Conservation (phyloP, 1,140 invertebrate species). For the Zophobas atratus region DNA sequence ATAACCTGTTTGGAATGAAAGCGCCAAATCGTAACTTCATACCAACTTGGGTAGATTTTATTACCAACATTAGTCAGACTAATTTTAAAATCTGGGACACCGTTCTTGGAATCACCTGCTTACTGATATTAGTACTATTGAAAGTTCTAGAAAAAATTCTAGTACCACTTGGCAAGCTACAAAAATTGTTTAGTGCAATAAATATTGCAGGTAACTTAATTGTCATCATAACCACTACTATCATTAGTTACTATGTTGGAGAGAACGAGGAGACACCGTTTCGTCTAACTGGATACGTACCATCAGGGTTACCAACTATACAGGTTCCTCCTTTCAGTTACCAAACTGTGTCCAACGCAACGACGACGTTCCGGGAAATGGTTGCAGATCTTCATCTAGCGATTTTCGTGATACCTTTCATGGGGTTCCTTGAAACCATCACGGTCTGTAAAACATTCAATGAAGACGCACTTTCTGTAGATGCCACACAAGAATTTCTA, state of each 20-base stretch:
- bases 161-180: slow-evolving; percentile 53
- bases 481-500: slow-evolving; percentile 89
- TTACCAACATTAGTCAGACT: slow-evolving; percentile 74
- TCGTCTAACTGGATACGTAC: slow-evolving; percentile 78
- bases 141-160: slow-evolving; percentile 69
- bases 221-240: slow-evolving; percentile 80
- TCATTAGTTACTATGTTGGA: slow-evolving; percentile 70
- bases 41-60: slow-evolving; percentile 80
- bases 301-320: slow-evolving; percentile 78
- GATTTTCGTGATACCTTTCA: slow-evolving; percentile 84
- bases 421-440: slow-evolving; percentile 87
- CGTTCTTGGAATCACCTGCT: slow-evolving; percentile 80
- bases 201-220: slow-evolving; percentile 84
- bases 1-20: slow-evolving; percentile 85
- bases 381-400: slow-evolving; percentile 81
- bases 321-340: slow-evolving; percentile 77
- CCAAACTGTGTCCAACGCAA: slow-evolving; percentile 71
- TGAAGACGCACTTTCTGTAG: slow-evolving; percentile 82
- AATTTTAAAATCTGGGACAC: slow-evolving; percentile 75
- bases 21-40: slow-evolving; percentile 83
- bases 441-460: slow-evolving; percentile 88
- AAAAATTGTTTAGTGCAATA: slow-evolving; percentile 75
- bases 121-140: slow-evolving; percentile 79
- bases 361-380: slow-evolving; percentile 79
- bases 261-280: slow-evolving; percentile 71